These are phyloP conservation scores for Hydrotaea diabolus DNA, from an alignment of 2,888 invertebrate species.

Conservation along the genomic window DNA sequence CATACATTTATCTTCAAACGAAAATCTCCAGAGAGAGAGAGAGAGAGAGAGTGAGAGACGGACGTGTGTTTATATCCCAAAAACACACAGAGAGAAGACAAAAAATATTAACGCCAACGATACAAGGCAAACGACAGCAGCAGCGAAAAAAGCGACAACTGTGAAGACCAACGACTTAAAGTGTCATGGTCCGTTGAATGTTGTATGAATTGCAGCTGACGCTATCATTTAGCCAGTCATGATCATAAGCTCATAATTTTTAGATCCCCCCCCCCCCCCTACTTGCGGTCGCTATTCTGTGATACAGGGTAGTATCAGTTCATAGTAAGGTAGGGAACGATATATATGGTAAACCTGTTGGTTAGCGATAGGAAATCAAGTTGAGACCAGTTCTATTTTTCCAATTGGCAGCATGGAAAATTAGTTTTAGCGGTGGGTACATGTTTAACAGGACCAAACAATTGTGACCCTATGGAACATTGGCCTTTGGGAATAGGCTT, in stretches of 20 bases:
- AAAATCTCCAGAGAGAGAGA: conserved; percentile 66
- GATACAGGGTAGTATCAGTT: not conserved
- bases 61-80: conserved; percentile 54
- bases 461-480: no score
- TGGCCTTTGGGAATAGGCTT: no score
- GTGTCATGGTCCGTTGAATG: conserved; percentile 63
- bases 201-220: conserved; percentile 67
- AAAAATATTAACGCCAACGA: conserved; percentile 64
- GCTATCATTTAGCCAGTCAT: conserved; percentile 68
- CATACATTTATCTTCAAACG: conserved; percentile 58
- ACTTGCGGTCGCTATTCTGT: not conserved
- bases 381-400: no score
- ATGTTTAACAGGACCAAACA: no score
- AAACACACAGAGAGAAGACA: not conserved
- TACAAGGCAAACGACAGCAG: conserved; percentile 25
- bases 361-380: no score
- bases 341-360: no score
- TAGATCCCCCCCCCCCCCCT: not conserved
- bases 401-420: no score
- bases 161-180: conserved; percentile 65
- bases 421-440: no score
- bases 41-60: no score
- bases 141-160: conserved; percentile 50
- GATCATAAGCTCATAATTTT: conserved; percentile 69
- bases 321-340: not conserved